Conservation (phyloP, 2,888 invertebrate genomes). For the Drosophila emarginata region DNA sequence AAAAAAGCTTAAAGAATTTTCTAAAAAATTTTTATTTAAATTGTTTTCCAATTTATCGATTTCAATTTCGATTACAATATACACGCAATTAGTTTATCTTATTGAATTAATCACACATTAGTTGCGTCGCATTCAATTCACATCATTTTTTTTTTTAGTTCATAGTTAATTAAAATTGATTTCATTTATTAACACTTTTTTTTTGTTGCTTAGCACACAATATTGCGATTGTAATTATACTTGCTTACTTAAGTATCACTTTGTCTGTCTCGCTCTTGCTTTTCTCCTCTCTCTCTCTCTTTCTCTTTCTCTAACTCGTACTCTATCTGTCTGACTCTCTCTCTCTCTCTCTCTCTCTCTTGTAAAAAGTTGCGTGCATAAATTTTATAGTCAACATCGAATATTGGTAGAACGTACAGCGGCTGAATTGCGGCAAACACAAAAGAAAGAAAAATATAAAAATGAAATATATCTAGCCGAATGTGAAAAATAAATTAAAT, state of each 20-base stretch:
- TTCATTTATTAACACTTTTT: slow-evolving; percentile 14
- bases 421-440: slow-evolving; percentile 27
- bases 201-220: slow-evolving; percentile 52
- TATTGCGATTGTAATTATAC: slow-evolving; percentile 49
- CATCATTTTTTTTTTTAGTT: slow-evolving; percentile 13
- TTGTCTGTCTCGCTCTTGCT: slow-evolving; percentile 19
- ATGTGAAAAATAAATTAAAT: too few relatives aligned
- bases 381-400: slow-evolving; percentile 30
- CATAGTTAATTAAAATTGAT: slow-evolving; percentile 23
- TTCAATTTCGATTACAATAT: slow-evolving; percentile 9
- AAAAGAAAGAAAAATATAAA: neutral
- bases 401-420: slow-evolving; percentile 34
- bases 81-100: slow-evolving; percentile 3
- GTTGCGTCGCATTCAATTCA: slow-evolving; percentile 12
- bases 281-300: slow-evolving; percentile 23
- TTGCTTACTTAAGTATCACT: slow-evolving; percentile 21
- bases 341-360: slow-evolving; percentile 23
- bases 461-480: too few relatives aligned
- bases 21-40: neutral
- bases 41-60: neutral
- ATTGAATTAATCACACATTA: slow-evolving; percentile 5
- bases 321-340: neutral
- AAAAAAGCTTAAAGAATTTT: neutral
- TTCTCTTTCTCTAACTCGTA: slow-evolving; percentile 6
- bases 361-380: slow-evolving; percentile 44